A percentile compares a stretch with the other conserved stretches of the same genome.
Evolutionary conservation across 2,113 vertebrate genomes (phyloP).

Genomic region (Otolemur garnettii): DNA sequence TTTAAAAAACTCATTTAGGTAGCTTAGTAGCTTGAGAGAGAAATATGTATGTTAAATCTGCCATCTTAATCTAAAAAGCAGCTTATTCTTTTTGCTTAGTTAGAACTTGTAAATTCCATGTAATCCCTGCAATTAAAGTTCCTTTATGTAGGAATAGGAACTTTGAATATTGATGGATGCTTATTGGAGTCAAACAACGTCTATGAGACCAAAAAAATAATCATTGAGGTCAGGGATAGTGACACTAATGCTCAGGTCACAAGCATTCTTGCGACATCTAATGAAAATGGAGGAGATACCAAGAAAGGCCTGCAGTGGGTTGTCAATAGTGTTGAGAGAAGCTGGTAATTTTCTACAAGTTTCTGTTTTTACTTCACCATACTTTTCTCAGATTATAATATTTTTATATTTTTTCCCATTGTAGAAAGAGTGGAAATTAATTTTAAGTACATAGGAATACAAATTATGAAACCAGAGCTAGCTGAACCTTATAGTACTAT

Average conservation of each 20-base stretch:
- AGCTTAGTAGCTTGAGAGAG: not conserved
- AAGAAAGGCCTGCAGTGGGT: not conserved
- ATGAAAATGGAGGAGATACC: not conserved
- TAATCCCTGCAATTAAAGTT: not conserved
- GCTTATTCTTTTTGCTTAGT: conserved; percentile 15
- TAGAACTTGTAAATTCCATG: not conserved
- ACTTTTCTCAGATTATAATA: not conserved
- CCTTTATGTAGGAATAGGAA: not conserved
- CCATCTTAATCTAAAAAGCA: not conserved
- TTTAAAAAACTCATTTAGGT: not conserved
- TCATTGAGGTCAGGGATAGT: not conserved
- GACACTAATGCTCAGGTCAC: not conserved
- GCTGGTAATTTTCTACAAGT: not conserved
- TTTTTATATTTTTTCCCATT: conserved; percentile 19
- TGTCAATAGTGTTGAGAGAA: not conserved
- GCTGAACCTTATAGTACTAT: not conserved
- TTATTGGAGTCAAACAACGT: not conserved
- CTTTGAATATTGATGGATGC: not conserved
- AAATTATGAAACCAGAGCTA: not conserved
- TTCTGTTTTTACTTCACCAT: not conserved
- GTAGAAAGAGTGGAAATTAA: not conserved
- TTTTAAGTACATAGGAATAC: conserved; percentile 16
- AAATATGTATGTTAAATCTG: conserved; percentile 24
- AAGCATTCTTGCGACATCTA: not conserved
- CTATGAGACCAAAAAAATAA: not conserved